Evolutionary conservation across 2,888 invertebrate genomes (phyloP).

Genomic region (Trilocha varians): DNA sequence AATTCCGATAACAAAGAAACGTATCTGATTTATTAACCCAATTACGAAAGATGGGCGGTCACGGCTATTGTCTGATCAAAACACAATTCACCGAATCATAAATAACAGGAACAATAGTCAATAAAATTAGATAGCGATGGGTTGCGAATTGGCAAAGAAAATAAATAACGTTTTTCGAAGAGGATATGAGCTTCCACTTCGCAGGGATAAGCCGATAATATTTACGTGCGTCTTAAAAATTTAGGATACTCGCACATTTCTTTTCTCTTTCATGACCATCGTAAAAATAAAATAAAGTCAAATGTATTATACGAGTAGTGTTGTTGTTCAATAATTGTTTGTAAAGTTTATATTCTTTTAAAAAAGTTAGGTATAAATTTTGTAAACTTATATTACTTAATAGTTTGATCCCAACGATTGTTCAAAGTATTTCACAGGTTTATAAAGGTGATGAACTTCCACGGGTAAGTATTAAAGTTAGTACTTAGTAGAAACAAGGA

Average conservation of each 20-base stretch:
- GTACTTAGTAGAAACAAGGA: no score
- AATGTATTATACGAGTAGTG: no score
- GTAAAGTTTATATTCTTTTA: no score
- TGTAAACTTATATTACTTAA: no score
- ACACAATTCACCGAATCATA: slow-evolving; percentile 60
- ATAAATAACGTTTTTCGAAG: slow-evolving; percentile 40
- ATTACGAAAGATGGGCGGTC: slow-evolving; percentile 49
- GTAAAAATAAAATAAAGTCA: neutral
- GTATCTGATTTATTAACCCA: slow-evolving; percentile 60
- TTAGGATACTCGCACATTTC: slow-evolving; percentile 6
- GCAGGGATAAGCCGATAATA: slow-evolving; percentile 33
- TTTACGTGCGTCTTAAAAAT: slow-evolving; percentile 22
- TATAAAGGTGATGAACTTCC: no score
- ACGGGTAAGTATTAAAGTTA: no score
- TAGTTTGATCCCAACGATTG: no score
- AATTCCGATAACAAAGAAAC: slow-evolving; percentile 34
- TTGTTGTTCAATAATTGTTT: no score
- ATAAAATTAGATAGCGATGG: slow-evolving; percentile 60
- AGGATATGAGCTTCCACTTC: slow-evolving; percentile 36
- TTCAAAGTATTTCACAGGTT: no score
- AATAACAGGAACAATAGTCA: slow-evolving; percentile 65
- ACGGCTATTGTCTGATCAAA: slow-evolving; percentile 57
- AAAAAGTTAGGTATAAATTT: no score
- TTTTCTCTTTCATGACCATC: slow-evolving; percentile 2
- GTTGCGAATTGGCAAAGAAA: slow-evolving; percentile 44